These are phyloP conservation scores for Cebidichthys violaceus DNA, from an alignment of 2,113 vertebrate genomes.

Conservation along the genomic window DNA sequence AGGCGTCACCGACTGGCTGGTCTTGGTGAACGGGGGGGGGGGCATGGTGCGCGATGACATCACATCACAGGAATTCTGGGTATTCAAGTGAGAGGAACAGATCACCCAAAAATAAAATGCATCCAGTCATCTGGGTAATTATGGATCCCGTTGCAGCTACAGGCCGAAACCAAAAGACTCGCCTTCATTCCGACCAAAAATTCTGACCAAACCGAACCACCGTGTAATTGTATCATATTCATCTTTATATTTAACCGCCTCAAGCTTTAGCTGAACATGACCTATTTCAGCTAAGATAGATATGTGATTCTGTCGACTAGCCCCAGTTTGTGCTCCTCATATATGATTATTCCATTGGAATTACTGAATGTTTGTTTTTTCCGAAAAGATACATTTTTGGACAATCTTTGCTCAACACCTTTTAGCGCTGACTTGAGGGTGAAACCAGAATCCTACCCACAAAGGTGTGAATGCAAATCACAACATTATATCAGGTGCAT, in stretches of 20 bases:
- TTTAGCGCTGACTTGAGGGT: not conserved
- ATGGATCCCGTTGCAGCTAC: constrained; percentile 7
- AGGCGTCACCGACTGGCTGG: constrained; percentile 12
- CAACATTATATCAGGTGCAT: not conserved
- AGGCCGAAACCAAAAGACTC: not conserved
- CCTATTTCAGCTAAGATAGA: not conserved
- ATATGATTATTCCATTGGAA: not conserved
- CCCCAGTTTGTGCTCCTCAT: not conserved
- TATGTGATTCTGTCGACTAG: not conserved
- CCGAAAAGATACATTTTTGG: not conserved
- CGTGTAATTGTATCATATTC: not conserved
- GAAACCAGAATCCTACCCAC: not conserved
- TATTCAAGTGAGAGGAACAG: constrained; percentile 46
- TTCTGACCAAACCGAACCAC: not conserved
- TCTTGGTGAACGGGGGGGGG: constrained; percentile 40
- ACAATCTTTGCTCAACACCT: not conserved
- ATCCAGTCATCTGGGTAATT: constrained; percentile 27
- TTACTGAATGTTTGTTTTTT: not conserved
- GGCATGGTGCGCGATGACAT: constrained; percentile 49
- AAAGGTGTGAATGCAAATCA: no score
- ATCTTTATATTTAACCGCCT: constrained; percentile 3
- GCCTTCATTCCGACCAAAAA: not conserved
- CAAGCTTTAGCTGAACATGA: not conserved
- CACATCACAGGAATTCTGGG: constrained; percentile 46
- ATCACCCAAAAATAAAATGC: constrained; percentile 31